Conservation (phyloP, 2,888 invertebrate species). For the Nemotelus pantherinus region DNA sequence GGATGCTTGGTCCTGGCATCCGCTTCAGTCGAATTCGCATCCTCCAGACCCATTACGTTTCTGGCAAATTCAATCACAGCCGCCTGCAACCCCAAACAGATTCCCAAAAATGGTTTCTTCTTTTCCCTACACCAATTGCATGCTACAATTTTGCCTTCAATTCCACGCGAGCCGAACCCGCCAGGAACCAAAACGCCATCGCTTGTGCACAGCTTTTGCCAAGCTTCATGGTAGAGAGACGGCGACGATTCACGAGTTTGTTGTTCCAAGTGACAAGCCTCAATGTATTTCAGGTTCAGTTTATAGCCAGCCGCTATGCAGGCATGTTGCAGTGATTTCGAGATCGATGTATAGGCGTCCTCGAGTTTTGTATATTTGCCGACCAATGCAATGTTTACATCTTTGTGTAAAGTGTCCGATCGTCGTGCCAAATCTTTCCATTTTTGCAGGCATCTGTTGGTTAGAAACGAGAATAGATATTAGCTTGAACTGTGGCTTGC, state of each 20-base stretch:
- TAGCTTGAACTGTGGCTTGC: neutral
- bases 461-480: constrained; percentile 33
- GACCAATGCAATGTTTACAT: constrained; percentile 89
- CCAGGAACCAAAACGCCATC: constrained; percentile 96
- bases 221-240: constrained; percentile 89
- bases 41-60: constrained; percentile 78
- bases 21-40: constrained; percentile 90
- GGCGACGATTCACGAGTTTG: constrained; percentile 78
- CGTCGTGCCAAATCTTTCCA: constrained; percentile 91
- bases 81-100: constrained; percentile 97
- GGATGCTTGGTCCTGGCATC: constrained; percentile 77
- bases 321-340: constrained; percentile 94
- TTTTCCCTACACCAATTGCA: constrained; percentile 92
- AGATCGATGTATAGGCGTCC: constrained; percentile 96
- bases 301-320: constrained; percentile 85
- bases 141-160: constrained; percentile 95
- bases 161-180: constrained; percentile 95
- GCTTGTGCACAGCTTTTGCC: constrained; percentile 89
- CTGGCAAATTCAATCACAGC: constrained; percentile 95
- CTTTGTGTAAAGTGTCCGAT: constrained; percentile 83
- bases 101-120: constrained; percentile 91
- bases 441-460: constrained; percentile 78
- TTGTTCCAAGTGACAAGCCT: constrained; percentile 87
- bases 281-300: constrained; percentile 88
- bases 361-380: constrained; percentile 96